Evolutionary conservation across 2,113 vertebrate genomes (phyloP), one percentile per base, ranked within the genome.

Genomic region (Tonatia bakeri): DNA sequence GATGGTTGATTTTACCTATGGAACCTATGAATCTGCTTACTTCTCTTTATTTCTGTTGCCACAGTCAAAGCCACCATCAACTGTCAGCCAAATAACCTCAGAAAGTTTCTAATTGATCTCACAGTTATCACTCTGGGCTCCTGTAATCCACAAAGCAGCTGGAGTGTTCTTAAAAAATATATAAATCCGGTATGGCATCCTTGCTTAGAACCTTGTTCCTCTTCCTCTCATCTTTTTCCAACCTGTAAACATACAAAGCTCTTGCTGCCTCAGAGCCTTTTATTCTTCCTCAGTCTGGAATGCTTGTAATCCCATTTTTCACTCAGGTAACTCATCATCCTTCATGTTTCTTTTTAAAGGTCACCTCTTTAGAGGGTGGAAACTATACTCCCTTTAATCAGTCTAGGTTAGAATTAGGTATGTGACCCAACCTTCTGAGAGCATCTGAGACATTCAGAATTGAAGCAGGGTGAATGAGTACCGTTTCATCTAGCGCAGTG

Each of bases 261-360:
- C 19, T 94, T 87, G 47, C 69, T 92, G 4, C 70, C 33, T 93
- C 50, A 84, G 45, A 33, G 38, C 47, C 40, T 67, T 73, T n/a
- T 20, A 73, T 73, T 75, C 14, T 90, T 77, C 47, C 40, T 80
- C 33, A 56, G 2, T 6, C 43, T 77, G 11, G 54, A 89, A 64
- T 87, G 28, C 12, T 92, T 10, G 69, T 83, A 87, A 70, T 73
- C 38, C 33, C 33, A 26, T 90, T 92, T 28, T 92, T 97, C 24
- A 75, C 22, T 11, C 67, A 56, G 10, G 1, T 92, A 45, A 52
- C 16, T 87, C 24, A 26, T 73, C 24, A 73, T 75, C 47, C 13
- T 92, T 96, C 2, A 24, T 87, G 4, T 90, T 92, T 94, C 31
- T 67, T 36, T 83, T 90, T 84, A 91, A 88, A 90, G 17, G 76